Base-by-base conservation (phyloP, 2,888 invertebrate genomes). In the Aspidiotus destructor region DNA sequence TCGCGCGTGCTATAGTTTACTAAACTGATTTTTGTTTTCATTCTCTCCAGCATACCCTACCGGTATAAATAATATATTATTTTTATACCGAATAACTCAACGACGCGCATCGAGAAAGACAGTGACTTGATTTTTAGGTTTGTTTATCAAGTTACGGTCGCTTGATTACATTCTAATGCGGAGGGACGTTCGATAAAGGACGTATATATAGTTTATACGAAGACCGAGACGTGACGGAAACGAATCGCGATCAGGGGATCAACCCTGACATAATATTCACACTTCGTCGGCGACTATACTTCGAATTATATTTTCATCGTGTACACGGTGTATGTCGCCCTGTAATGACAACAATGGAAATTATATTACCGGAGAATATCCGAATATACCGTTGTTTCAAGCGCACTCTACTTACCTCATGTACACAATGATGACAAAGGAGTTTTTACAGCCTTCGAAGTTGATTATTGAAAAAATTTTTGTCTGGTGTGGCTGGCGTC, bases 201-300 rank as follows among this genome's bases (percentile, higher is more conserved):
- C 65, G 65, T 17, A 2, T 6, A 55, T 28, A 28, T 1, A 3
- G 28, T 28, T 3, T 28, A 16, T 40, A 65, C 17, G 28, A 57
- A 64, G 48, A 57, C 58, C 42, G 13, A 44, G 65, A 65, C 65
- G 65, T 65, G 65, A 65, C 65, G 65, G 65, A 65, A 65, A 65
- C 65, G 58, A 65, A 65, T 65, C 44, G 57, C 58, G 55, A 65
- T 65, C 65, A 58, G 48, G 48, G 65, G 65, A 65, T 55, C 65
- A 65, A 58, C 65, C 65, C 65, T 65, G 65, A 65, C 65, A 65
- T 65, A 65, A 65, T 65, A 65, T 65, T 65, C 58, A 65, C 65
- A 65, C 65, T 65, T 48, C 58, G 58, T 57, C 65, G 65, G 40
- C 58, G 58, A 28, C 28, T 28, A 28, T 28, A 65, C 65, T 40